These are phyloP conservation scores for Sprattus sprattus DNA, from an alignment of 2,113 vertebrate genomes.

Conservation along the genomic window DNA sequence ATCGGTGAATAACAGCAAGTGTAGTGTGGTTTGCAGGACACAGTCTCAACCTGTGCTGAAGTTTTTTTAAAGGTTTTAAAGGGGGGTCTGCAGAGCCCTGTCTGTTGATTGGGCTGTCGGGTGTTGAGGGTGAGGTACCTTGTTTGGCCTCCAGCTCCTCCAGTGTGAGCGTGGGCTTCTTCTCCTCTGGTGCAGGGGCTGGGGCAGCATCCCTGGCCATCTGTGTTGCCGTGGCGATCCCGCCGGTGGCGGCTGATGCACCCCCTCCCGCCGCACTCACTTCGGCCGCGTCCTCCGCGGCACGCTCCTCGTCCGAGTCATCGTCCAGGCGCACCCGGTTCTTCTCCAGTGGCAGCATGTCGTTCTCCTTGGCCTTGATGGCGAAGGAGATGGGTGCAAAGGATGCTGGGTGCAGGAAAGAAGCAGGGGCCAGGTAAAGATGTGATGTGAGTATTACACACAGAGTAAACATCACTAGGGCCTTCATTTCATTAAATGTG, in stretches of 20 bases:
- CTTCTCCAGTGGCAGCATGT: slow-evolving; percentile 93
- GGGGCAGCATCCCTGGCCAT: slow-evolving; percentile 62
- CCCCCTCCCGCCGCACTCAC: slow-evolving; percentile 67
- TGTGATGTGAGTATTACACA: not conserved
- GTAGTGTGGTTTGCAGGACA: not conserved
- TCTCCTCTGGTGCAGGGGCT: slow-evolving; percentile 76
- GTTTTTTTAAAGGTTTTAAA: not conserved
- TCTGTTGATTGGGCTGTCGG: no score
- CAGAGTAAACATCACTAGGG: not conserved
- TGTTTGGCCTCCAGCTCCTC: slow-evolving; percentile 97
- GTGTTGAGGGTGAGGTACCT: slow-evolving; percentile 69
- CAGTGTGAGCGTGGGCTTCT: slow-evolving; percentile 82
- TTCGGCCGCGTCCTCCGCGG: slow-evolving; percentile 55
- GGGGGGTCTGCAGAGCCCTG: not conserved
- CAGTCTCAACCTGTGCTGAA: not conserved
- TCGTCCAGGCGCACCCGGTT: slow-evolving; percentile 93
- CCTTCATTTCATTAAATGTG: not conserved
- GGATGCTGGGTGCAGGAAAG: slow-evolving; percentile 73
- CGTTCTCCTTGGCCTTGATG: slow-evolving; percentile 94
- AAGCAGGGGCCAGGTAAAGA: not conserved
- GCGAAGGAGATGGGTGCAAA: slow-evolving; percentile 98
- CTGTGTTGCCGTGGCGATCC: slow-evolving; percentile 38
- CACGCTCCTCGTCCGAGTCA: slow-evolving; percentile 88
- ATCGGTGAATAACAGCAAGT: not conserved
- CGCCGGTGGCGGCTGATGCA: slow-evolving; percentile 59